A percentile compares a stretch with the other conserved stretches of the same genome.
phyloP scores from a whole-genome alignment of 2,113 vertebrate species.

The Diglossa brunneiventris region DNA sequence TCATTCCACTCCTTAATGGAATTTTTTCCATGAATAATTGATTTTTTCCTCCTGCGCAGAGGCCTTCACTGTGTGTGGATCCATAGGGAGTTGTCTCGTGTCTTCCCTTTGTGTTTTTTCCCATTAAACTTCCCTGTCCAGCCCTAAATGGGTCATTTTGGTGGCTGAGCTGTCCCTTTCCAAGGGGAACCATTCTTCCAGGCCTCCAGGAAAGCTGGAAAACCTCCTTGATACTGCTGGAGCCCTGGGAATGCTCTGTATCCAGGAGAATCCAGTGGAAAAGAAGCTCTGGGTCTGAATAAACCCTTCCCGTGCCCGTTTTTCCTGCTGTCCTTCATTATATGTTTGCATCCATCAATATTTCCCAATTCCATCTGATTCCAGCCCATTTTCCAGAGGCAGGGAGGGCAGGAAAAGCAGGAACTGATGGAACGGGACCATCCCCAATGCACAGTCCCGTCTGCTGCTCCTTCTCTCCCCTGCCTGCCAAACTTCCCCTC shows the following conservation, averaged over 20 bases:
- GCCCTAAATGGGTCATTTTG: background rate
- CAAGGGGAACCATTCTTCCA: background rate
- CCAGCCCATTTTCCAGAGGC: background rate
- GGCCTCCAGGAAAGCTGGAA: background rate
- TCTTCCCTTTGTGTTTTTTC: background rate
- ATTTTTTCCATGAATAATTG: background rate
- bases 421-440: background rate
- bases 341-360: background rate
- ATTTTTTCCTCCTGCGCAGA: background rate
- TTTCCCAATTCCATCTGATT: background rate
- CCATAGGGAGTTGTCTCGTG: background rate
- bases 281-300: background rate
- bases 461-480: background rate
- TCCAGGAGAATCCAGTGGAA: background rate
- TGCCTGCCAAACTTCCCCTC: background rate
- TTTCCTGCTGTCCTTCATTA: background rate
- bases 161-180: background rate
- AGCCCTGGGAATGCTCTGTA: background rate
- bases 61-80: background rate
- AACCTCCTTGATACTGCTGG: background rate
- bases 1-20: constrained; percentile 1
- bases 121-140: background rate
- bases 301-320: background rate
- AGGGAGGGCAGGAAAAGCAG: background rate
- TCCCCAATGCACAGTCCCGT: rapidly evolving